Evolutionary conservation across 2,888 invertebrate genomes (phyloP).

Genomic region (Platypus cylindrus): DNA sequence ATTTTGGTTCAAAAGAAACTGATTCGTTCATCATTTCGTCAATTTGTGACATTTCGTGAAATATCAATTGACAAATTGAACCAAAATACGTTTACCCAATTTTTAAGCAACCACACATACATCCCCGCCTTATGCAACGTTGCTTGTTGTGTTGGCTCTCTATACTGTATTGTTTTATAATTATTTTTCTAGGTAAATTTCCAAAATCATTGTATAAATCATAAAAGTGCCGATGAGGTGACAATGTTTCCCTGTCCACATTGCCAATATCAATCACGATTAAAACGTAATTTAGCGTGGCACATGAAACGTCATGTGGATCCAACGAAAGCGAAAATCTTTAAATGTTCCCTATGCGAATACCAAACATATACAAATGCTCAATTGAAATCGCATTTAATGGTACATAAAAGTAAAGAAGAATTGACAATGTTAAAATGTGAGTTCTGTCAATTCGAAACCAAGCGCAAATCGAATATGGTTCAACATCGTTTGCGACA

Average conservation of each 20-base stretch:
- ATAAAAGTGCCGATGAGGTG: conserved; percentile 13
- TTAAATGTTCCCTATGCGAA: conserved; percentile 12
- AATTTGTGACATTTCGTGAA: too few species aligned
- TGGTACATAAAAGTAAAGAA: conserved; percentile 14
- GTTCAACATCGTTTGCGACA: conserved; percentile 13
- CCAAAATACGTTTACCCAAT: too few species aligned
- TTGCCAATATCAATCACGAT: conserved; percentile 12
- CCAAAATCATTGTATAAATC: conserved; percentile 14
- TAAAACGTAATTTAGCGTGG: conserved; percentile 13
- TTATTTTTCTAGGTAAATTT: conserved; percentile 11
- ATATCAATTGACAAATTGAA: too few species aligned
- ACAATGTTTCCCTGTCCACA: conserved; percentile 14
- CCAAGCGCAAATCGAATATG: conserved; percentile 14
- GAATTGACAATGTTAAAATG: conserved; percentile 13
- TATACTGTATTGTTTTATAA: too few species aligned
- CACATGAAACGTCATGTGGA: conserved; percentile 14
- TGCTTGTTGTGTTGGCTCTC: too few species aligned
- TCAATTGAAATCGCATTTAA: conserved; percentile 12
- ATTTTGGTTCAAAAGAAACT: too few species aligned
- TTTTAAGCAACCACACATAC: too few species aligned
- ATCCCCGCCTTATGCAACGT: too few species aligned
- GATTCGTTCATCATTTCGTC: too few species aligned
- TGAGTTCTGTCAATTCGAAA: conserved; percentile 13
- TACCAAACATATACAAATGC: conserved; percentile 14
- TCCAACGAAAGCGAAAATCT: conserved; percentile 11